Percentiles rank a stretch among this genome's conserved stretches.
Conservation (phyloP, 2,888 invertebrate species). For the Portevinia maculata region DNA sequence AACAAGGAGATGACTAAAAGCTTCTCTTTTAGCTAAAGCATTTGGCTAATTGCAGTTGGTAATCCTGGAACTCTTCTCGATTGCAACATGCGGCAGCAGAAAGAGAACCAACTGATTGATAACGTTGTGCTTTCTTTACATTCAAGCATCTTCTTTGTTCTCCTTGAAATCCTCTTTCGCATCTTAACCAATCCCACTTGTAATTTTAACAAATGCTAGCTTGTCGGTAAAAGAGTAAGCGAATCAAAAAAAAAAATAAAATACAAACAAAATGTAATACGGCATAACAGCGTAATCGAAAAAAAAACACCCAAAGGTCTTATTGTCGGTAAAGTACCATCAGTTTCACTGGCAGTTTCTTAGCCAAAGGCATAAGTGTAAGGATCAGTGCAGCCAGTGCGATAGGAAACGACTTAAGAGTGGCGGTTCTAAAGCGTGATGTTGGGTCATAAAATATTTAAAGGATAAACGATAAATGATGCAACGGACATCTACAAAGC, state of each 20-base stretch:
- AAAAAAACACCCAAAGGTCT: slow-evolving; percentile 71
- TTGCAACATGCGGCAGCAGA: not conserved
- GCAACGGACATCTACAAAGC: slow-evolving; percentile 64
- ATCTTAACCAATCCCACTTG: slow-evolving; percentile 31
- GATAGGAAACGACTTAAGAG: slow-evolving; percentile 45
- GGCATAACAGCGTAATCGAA: slow-evolving; percentile 67
- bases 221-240: not conserved
- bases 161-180: not conserved
- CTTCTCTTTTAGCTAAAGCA: slow-evolving; percentile 30
- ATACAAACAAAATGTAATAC: too few relatives aligned
- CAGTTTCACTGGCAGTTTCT: slow-evolving; percentile 60
- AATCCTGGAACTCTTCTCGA: not conserved
- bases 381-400: slow-evolving; percentile 41
- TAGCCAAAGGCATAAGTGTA: slow-evolving; percentile 47
- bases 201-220: slow-evolving; percentile 19
- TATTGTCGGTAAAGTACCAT: slow-evolving; percentile 71
- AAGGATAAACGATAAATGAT: slow-evolving; percentile 73
- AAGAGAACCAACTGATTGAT: slow-evolving; percentile 17
- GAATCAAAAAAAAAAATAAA: not conserved
- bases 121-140: slow-evolving; percentile 29
- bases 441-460: slow-evolving; percentile 73
- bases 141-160: not conserved
- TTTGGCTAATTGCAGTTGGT: slow-evolving; percentile 52
- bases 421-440: slow-evolving; percentile 65
- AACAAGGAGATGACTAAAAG: slow-evolving; percentile 34